Evolutionary conservation across 2,888 invertebrate genomes (phyloP), one percentile per base, ranked within the genome.

Genomic region (Sipha maydis): DNA sequence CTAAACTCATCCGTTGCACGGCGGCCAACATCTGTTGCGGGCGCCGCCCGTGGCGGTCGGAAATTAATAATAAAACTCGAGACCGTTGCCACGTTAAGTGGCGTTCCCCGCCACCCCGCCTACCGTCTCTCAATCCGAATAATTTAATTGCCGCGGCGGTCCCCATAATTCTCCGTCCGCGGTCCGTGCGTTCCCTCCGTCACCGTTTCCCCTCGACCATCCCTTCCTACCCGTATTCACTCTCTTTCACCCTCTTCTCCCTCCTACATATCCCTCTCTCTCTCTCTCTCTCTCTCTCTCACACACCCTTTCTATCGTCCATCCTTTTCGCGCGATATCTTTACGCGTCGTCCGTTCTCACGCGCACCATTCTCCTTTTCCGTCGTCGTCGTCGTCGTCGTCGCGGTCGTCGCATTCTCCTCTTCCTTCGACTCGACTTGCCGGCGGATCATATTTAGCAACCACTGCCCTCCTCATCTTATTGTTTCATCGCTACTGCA

Each of bases 1-100:
- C 19, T 28, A 34, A 34, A 69, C 78, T 85, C 77, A 54, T 69
- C 77, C 76, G 38, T 28, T 48, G 31, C 48, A 61, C 78, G 77
- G 38, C 84, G 31, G 54, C 56, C 85, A 79, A 80, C 86, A 86
- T 86, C 86, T 86, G 86, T 86, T 86, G 86, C 86, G 75, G 61
- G 48, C 48, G 71, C 48, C 76, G 83, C 21, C n/a, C 48, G 28
- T 17, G 31, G 31, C 28, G 86, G 86, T 80, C 75, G 86, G 86
- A 88, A 82, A 88, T 88, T 88, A 88, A 80, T 88, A 88, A 88
- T 88, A 88, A 88, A 88, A 88, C 80, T 75, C 79, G 61, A 80
- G 73, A 80, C 86, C 86, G 86, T 71, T 28, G 79, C 85, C 85
- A 79, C 71, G 86, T 86, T 79, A 79, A 85, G 85, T 85, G 85